These are phyloP conservation scores for Homarus americanus DNA, from an alignment of 1,140 invertebrate species.

Conservation along the genomic window DNA sequence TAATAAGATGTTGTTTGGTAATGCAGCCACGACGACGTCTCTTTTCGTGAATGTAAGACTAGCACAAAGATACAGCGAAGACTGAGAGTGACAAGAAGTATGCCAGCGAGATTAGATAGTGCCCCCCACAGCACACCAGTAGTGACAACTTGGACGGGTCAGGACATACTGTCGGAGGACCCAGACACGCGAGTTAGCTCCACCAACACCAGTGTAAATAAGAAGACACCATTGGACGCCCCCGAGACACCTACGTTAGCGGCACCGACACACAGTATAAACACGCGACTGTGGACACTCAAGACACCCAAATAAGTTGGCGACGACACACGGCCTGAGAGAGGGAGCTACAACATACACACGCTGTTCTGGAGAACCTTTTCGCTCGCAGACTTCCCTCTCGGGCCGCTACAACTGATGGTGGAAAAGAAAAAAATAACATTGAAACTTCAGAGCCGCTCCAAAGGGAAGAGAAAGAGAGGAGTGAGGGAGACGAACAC, in stretches of 20 bases:
- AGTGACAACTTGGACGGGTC: not conserved
- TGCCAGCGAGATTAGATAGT: constrained; percentile 3
- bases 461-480: too few species aligned
- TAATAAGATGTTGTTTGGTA: not conserved
- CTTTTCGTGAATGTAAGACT: not conserved
- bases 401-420: too few species aligned
- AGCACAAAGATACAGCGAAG: not conserved
- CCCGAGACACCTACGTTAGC: not conserved
- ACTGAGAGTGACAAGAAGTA: not conserved
- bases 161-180: not conserved
- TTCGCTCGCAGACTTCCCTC: too few species aligned
- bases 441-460: too few species aligned
- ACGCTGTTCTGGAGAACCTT: too few species aligned
- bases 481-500: too few species aligned
- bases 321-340: too few species aligned
- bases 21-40: not conserved
- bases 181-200: constrained; percentile 6
- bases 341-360: not conserved
- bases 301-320: too few species aligned
- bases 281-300: not conserved
- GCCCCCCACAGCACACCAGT: not conserved
- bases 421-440: too few species aligned
- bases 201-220: constrained; percentile 3
- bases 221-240: not conserved
- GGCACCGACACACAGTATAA: not conserved